Base-by-base conservation (phyloP, 2,888 invertebrate genomes). In the Pantelozetes paolii region DNA sequence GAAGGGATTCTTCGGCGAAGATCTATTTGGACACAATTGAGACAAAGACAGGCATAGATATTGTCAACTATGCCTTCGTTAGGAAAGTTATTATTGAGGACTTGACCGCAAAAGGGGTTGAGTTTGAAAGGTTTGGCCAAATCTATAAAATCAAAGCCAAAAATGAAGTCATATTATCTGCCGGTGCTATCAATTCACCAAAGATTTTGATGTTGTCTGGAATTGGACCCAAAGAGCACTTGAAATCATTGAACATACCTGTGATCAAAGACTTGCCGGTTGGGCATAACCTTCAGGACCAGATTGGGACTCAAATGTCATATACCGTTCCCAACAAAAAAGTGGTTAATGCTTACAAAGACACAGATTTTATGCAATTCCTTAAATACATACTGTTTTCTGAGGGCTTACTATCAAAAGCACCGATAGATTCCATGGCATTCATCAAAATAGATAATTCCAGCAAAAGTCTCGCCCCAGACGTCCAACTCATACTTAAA, bases 71-170 rank as follows among this genome's bases (percentile, higher is more conserved):
- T 50, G 64, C 74, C 0, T 74, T 67, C 59, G 74, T 74, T 2
- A 64, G 54, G 30, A 50, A 89, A 0, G 84, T 90, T 23, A 87
- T 91, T 79, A 89, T 92, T 71, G 86, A 86, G 54, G 88, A 88
- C 0, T 91, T 89, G 81, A 83, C 89, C n/a, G 90, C 92, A 0
- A 90, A 71, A 42, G 76, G 75, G 1, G 77, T 78, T 11, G 71
- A 78, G 45, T 78, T 78, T 45, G 76, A 77, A n/a, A 72, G 76
- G 2, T 30, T 76, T 23, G 72, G 75, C 20, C 50, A 76, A n/a
- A 71, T 75, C 8, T 59, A 77, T 42, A 69, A 81, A 36, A 77
- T 82, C 11, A 79, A 81, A 18, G 82, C 82, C 11, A 57, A 76
- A 9, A 76, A 73, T 54, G 78, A 78, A 30, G 76, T 78, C 62